Percentiles rank a stretch among this genome's conserved stretches.
These are phyloP conservation scores for Trachelus stipa DNA, from an alignment of 2,888 invertebrate species.

Conservation along the genomic window DNA sequence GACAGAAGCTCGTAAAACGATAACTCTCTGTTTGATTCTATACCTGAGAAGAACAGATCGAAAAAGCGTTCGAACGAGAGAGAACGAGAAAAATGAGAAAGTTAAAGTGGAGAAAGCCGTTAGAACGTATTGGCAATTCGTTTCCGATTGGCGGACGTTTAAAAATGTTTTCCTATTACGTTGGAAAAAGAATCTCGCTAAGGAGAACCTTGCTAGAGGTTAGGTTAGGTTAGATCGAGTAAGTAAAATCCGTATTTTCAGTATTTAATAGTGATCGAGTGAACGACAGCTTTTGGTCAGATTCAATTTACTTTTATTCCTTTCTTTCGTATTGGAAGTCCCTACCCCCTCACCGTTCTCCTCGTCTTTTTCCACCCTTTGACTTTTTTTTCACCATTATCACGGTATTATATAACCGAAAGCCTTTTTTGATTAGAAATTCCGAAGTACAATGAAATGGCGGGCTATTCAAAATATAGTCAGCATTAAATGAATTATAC, in stretches of 20 bases:
- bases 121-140: background rate
- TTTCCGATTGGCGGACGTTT: background rate
- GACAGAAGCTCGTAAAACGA: background rate
- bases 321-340: background rate
- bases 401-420: background rate
- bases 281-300: background rate
- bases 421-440: background rate
- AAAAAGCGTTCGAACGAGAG: background rate
- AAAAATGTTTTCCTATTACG: background rate
- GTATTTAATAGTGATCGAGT: background rate
- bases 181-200: background rate
- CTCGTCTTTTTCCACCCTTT: background rate
- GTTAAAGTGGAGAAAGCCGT: background rate
- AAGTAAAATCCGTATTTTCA: background rate
- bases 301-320: background rate
- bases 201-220: background rate
- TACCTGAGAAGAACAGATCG: background rate
- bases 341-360: too few species aligned
- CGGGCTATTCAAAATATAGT: background rate
- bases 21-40: background rate
- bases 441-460: background rate
- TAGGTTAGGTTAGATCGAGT: background rate
- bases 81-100: constrained; percentile 1
- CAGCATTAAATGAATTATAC: background rate
- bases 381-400: background rate